Conservation (phyloP, 2,888 invertebrate genomes). For the Trissonchulus sp. region DNA sequence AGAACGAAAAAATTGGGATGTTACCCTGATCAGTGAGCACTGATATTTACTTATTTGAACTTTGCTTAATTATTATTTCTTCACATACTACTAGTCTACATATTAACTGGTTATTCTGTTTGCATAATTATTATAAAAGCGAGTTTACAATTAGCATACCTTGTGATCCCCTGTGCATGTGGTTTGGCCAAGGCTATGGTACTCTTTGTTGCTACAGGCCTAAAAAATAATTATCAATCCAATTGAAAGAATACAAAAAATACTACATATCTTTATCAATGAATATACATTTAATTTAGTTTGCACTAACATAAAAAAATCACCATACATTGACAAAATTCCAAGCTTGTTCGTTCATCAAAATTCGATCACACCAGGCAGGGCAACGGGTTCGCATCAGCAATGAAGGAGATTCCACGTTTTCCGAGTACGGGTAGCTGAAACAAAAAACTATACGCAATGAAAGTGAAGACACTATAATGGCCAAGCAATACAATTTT, state of each 20-base stretch:
- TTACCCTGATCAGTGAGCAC: too few relatives aligned
- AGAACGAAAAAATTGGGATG: too few relatives aligned
- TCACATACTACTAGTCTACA: too few relatives aligned
- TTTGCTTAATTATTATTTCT: too few relatives aligned
- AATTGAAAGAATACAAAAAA: background rate
- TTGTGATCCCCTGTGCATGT: slow-evolving; percentile 29
- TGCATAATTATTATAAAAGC: too few relatives aligned
- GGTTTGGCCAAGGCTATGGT: background rate
- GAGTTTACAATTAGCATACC: too few relatives aligned
- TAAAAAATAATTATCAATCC: background rate
- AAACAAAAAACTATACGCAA: slow-evolving; percentile 23
- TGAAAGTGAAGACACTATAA: background rate
- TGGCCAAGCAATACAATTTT: background rate
- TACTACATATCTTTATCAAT: background rate
- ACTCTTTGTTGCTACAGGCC: background rate
- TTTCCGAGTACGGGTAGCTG: slow-evolving; percentile 88
- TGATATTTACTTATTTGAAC: too few relatives aligned
- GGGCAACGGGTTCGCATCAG: slow-evolving; percentile 96
- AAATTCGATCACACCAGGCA: slow-evolving; percentile 91
- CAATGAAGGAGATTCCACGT: slow-evolving; percentile 69
- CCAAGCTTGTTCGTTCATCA: slow-evolving; percentile 64
- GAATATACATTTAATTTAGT: too few relatives aligned
- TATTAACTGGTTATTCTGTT: too few relatives aligned
- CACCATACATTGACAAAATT: too few relatives aligned
- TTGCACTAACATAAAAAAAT: too few relatives aligned